Percentiles rank a stretch among this genome's conserved stretches.
Conservation (phyloP, 2,113 vertebrate species). For the Carlito syrichta region DNA sequence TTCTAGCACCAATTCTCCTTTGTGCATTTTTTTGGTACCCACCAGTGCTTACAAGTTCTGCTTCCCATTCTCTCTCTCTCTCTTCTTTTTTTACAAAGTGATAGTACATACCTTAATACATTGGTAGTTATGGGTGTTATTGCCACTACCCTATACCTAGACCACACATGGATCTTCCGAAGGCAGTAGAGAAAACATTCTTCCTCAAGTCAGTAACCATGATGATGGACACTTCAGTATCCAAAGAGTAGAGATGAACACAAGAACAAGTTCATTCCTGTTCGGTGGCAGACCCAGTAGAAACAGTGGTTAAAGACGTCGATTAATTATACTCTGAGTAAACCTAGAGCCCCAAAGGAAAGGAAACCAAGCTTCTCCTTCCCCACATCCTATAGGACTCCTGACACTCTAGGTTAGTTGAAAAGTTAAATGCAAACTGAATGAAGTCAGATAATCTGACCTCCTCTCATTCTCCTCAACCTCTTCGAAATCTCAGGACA, state of each 20-base stretch:
- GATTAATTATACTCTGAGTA: not conserved
- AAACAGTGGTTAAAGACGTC: not conserved
- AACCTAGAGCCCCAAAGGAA: not conserved
- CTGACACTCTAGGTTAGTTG: not conserved
- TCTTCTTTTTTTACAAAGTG: not conserved
- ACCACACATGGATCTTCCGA: not conserved
- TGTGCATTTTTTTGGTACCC: not conserved
- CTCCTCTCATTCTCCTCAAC: not conserved
- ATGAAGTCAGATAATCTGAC: not conserved
- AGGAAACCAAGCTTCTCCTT: not conserved
- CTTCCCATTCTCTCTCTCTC: not conserved
- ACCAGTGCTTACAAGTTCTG: not conserved
- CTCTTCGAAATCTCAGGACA: not conserved
- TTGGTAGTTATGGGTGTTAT: not conserved
- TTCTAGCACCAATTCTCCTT: not conserved
- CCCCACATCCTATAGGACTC: not conserved
- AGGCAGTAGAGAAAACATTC: not conserved
- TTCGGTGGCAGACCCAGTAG: not conserved
- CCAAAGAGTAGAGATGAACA: not conserved
- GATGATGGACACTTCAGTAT: not conserved
- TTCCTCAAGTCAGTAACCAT: not conserved
- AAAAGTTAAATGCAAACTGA: not conserved
- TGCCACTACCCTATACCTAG: not conserved
- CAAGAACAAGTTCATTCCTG: not conserved
- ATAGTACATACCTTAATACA: not conserved